Evolutionary conservation across 2,888 invertebrate species (phyloP).

Genomic region (Orgyia antiqua): DNA sequence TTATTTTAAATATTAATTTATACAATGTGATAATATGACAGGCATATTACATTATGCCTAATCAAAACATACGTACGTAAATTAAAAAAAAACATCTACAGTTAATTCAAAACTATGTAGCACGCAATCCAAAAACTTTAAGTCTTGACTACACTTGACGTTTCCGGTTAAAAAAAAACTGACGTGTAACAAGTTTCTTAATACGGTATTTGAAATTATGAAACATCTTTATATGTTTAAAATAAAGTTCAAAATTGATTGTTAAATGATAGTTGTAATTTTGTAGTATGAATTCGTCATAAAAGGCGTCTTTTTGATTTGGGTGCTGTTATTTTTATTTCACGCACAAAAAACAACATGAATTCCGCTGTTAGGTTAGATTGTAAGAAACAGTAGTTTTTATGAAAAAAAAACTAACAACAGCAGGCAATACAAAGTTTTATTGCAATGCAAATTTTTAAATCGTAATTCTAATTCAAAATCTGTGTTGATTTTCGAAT

Average conservation of each 20-base stretch:
- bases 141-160: constrained; percentile 58
- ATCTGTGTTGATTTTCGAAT: too few relatives aligned
- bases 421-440: too few relatives aligned
- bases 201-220: constrained; percentile 6
- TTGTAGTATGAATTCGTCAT: constrained; percentile 31
- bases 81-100: constrained; percentile 27
- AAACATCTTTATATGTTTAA: neutral
- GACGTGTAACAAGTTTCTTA: constrained; percentile 35
- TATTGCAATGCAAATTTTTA: too few relatives aligned
- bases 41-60: too few relatives aligned
- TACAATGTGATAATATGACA: too few relatives aligned
- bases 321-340: constrained; percentile 37
- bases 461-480: too few relatives aligned
- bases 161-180: constrained; percentile 58
- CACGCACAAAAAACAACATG: constrained; percentile 4
- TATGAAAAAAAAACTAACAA: too few relatives aligned
- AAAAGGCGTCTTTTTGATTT: constrained; percentile 50
- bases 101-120: constrained; percentile 36
- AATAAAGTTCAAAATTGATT: constrained; percentile 16
- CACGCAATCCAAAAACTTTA: constrained; percentile 55
- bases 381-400: too few relatives aligned
- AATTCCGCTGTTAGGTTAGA: too few relatives aligned
- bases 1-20: too few relatives aligned
- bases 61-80: too few relatives aligned
- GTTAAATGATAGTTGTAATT: constrained; percentile 6